Conservation (phyloP, 2,113 vertebrate genomes). For the Elephantulus edwardii region DNA sequence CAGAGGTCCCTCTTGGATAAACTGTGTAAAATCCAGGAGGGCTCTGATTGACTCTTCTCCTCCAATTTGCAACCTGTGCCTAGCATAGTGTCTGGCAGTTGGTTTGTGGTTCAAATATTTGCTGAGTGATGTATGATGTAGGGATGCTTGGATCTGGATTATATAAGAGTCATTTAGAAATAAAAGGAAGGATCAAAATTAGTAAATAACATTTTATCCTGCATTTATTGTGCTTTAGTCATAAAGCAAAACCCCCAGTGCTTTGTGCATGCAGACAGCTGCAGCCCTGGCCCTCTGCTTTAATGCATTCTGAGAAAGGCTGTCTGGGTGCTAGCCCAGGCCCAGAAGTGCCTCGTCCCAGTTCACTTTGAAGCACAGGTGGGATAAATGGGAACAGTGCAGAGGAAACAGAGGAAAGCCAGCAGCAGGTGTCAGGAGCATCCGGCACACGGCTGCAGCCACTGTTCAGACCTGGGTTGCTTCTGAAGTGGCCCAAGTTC, state of each 20-base stretch:
- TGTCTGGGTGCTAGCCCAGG: background rate
- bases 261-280: background rate
- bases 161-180: background rate
- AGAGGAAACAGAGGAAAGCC: background rate
- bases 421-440: background rate
- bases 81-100: background rate
- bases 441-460: background rate
- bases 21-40: background rate
- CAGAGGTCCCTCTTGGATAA: too few relatives aligned
- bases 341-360: too few relatives aligned
- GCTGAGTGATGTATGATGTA: background rate
- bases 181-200: too few relatives aligned
- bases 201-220: too few relatives aligned
- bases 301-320: background rate
- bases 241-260: too few relatives aligned
- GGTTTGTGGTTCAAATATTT: background rate
- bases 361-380: background rate
- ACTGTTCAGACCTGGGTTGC: background rate
- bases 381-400: background rate
- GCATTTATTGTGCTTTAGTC: too few relatives aligned
- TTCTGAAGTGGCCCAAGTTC: background rate
- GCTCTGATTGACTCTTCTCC: background rate
- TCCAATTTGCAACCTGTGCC: accelerated
- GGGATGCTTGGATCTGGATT: background rate
- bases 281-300: background rate